Base-by-base conservation (phyloP, 1,140 invertebrate genomes). In the Parasteatoda tepidariorum region DNA sequence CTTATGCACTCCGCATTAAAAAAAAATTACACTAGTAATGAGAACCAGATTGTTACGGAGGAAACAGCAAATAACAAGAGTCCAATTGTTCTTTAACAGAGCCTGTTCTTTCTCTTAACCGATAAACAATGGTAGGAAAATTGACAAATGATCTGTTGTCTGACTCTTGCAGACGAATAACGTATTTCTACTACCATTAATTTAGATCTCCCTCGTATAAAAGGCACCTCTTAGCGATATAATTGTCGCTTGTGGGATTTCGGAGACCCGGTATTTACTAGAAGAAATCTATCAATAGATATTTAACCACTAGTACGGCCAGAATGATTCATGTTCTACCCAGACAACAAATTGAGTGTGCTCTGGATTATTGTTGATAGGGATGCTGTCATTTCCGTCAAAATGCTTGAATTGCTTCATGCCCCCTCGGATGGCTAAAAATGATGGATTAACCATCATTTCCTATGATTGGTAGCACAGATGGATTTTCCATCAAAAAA, bases 251-350 rank as follows among this genome's bases (percentile, higher is more conserved):
- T 26, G 24, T 11, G 26, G 38, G 24, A 6, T 24, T 3, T 0
- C 2, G 24, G n/a, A 26, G n/a, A 33, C 55, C 11, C 41, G 48
- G 38, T 79, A 67, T 79, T 78, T 78, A 57, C 75, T 38, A 24
- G 26, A 26, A 30, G 61, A 57, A 67, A 79, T 30, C 75, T 79
- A 79, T 79, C 75, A 79, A 79, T 79, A 68, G 38, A 61, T 62
- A 28, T 24, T 79, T 67, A 48, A 79, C 62, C 41, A 68, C 4
- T 66, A 24, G 38, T 26, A 31, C 15, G 26, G 11, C n/a, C n/a
- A n/a, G n/a, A 13, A 33, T 64, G 61, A 64, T 64, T 64, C 61
- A 64, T 28, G 26, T 64, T 7, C 61, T 64, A 3, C 26, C n/a
- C 15, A 13, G 24, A 30, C 61, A 64, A n/a, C 15, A 30, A 13